phyloP scores from a whole-genome alignment of 2,888 invertebrate genomes.

The Chrysotoxum bicinctum region DNA sequence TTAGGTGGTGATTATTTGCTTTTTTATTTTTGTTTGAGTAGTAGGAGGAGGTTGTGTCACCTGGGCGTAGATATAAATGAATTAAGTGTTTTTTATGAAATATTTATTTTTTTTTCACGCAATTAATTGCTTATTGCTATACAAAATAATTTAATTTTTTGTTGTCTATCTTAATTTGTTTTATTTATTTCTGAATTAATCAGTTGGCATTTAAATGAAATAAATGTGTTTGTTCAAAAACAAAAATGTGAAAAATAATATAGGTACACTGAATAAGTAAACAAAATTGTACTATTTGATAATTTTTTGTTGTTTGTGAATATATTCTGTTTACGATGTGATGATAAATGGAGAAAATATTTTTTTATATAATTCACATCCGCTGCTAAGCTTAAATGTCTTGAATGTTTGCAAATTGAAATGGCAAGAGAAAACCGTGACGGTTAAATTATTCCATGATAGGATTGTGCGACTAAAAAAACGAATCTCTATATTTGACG shows the following conservation, averaged over 20 bases:
- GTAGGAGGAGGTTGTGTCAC: background rate
- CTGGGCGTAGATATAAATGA: constrained; percentile 7
- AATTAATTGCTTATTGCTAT: constrained; percentile 14
- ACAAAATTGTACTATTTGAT: background rate
- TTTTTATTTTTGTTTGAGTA: background rate
- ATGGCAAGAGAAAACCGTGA: too few relatives aligned
- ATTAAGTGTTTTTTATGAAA: background rate
- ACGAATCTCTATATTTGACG: too few relatives aligned
- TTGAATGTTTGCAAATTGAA: too few relatives aligned
- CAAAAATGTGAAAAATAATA: background rate
- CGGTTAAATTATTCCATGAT: too few relatives aligned
- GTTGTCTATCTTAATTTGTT: background rate
- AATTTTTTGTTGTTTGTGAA: background rate
- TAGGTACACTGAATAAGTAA: background rate
- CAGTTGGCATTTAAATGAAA: constrained; percentile 35
- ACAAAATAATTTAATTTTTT: background rate
- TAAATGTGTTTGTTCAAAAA: constrained; percentile 10
- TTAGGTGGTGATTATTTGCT: background rate
- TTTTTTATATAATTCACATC: too few relatives aligned
- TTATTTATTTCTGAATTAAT: constrained; percentile 36
- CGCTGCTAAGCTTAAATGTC: too few relatives aligned
- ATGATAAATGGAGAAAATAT: too few relatives aligned
- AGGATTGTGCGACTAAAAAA: too few relatives aligned
- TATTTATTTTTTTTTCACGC: background rate
- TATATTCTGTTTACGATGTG: background rate